Conservation (phyloP, 2,797 vertebrate species). For the Apodemus agrarius region DNA sequence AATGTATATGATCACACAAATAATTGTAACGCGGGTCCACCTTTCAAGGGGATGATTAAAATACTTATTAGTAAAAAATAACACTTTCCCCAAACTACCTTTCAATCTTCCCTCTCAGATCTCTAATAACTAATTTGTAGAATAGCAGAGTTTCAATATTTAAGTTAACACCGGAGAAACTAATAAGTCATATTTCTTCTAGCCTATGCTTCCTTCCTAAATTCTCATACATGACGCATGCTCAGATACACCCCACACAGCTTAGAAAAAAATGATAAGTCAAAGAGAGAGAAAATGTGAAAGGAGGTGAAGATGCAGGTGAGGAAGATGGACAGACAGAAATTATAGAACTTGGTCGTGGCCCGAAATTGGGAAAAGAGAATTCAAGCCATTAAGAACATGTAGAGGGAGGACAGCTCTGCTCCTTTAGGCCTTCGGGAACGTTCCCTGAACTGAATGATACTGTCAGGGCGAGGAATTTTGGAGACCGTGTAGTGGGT, state of each 20-base stretch:
- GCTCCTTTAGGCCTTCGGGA: neutral
- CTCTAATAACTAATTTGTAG: slow-evolving; percentile 42
- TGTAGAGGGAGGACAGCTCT: neutral
- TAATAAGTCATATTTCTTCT: neutral
- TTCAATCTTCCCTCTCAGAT: neutral
- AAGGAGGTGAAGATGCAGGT: neutral
- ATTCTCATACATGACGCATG: neutral
- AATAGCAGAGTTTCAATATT: neutral
- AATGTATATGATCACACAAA: neutral
- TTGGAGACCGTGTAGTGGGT: neutral
- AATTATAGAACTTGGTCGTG: slow-evolving; percentile 26
- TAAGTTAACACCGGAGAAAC: slow-evolving; percentile 36
- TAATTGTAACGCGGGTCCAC: neutral
- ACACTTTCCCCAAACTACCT: neutral
- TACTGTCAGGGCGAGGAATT: too few species aligned
- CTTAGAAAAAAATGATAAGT: neutral
- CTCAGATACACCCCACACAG: neutral
- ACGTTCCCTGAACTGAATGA: neutral
- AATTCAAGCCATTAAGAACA: slow-evolving; percentile 41
- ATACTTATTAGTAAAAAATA: slow-evolving; percentile 35
- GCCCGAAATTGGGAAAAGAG: neutral
- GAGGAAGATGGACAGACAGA: neutral
- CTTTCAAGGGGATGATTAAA: slow-evolving; percentile 44
- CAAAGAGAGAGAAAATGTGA: slow-evolving; percentile 23
- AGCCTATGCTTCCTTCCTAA: neutral